Evolutionary conservation across 2,888 invertebrate genomes (phyloP).

Genomic region (Sarcophaga variegata): DNA sequence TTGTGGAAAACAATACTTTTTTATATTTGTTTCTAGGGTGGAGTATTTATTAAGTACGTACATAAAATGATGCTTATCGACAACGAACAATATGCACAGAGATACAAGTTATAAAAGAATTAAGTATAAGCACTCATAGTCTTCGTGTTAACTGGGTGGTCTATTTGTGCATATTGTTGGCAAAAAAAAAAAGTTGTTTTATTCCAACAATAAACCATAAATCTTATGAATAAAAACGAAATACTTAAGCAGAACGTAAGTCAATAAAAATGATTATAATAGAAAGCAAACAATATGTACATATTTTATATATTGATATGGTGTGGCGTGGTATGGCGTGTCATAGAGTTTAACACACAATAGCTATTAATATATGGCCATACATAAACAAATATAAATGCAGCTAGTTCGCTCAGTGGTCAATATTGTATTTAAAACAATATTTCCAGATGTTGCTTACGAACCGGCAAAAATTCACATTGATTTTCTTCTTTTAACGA

Average conservation of each 20-base stretch:
- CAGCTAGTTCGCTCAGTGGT: not conserved
- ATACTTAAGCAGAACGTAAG: constrained; percentile 3
- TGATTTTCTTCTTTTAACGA: constrained; percentile 21
- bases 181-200: constrained; percentile 43
- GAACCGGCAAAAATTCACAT: constrained; percentile 28
- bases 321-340: constrained; percentile 22
- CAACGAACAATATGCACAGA: not conserved
- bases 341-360: not conserved
- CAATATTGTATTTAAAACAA: not conserved
- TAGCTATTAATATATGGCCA: not conserved
- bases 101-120: not conserved
- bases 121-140: not conserved
- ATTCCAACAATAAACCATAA: constrained; percentile 57
- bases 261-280: constrained; percentile 7
- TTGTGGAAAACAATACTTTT: no score
- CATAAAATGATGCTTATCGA: no score
- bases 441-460: constrained; percentile 25
- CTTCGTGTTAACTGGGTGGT: not conserved
- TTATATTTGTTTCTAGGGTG: not conserved
- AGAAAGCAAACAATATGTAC: not conserved
- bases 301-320: not conserved
- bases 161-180: not conserved
- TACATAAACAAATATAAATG: not conserved
- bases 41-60: not conserved
- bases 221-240: constrained; percentile 27